Percentiles rank a stretch among this genome's conserved stretches.
These are phyloP conservation scores for Siderastrea radians DNA, from an alignment of 92 coral and sea anemone species.

Conservation along the genomic window DNA sequence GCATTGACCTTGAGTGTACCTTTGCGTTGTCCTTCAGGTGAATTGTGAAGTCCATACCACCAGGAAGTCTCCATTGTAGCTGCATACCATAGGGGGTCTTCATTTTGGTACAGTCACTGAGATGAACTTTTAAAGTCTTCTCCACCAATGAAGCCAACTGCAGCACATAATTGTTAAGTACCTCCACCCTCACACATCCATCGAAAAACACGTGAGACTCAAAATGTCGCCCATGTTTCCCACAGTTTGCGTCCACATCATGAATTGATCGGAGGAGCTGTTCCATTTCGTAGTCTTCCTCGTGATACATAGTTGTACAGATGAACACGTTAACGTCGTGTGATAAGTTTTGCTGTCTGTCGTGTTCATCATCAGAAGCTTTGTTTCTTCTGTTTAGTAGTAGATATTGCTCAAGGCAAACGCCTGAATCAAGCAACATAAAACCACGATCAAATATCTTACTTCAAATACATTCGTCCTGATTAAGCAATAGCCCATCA, in stretches of 20 bases:
- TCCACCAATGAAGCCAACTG: conserved; percentile 65
- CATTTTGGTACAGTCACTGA: conserved; percentile 45
- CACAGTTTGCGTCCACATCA: conserved; percentile 54
- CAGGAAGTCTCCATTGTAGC: conserved; percentile 70
- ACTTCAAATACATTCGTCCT: too few relatives aligned
- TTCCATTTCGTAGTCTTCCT: conserved; percentile 77
- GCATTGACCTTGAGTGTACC: conserved; percentile 12
- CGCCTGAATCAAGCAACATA: background rate
- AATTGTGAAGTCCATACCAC: conserved; percentile 66
- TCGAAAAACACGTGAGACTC: conserved; percentile 84
- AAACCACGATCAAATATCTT: too few relatives aligned
- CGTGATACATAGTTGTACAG: conserved; percentile 90
- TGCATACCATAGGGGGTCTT: conserved; percentile 83
- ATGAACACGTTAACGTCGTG: conserved; percentile 71
- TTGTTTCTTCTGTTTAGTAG: conserved; percentile 70
- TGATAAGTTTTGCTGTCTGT: conserved; percentile 35
- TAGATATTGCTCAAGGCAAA: conserved; percentile 54
- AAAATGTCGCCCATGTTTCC: conserved; percentile 52
- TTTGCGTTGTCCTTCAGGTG: conserved; percentile 80
- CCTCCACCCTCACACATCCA: conserved; percentile 73
- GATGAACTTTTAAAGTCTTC: conserved; percentile 50
- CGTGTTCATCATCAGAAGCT: conserved; percentile 52
- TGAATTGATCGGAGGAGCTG: conserved; percentile 72
- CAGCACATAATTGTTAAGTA: conserved; percentile 59
- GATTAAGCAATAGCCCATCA: too few relatives aligned